Conservation (phyloP, 2,797 vertebrate species). For the Sebastolobus altivelis region DNA sequence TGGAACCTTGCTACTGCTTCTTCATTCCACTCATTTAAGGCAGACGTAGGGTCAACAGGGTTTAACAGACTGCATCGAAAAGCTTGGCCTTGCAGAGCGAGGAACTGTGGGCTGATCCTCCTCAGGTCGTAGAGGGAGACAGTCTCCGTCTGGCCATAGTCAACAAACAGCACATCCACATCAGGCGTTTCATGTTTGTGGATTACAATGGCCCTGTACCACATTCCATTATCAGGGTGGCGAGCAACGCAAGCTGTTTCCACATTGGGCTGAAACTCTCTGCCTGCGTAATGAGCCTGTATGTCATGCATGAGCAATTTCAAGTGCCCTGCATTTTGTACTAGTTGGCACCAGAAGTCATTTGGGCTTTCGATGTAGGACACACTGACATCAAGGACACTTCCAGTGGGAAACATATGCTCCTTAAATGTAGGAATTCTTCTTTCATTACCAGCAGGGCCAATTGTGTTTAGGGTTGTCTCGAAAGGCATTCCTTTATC, state of each 20-base stretch:
- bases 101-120: conserved; percentile 84
- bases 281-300: conserved; percentile 86
- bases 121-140: conserved; percentile 86
- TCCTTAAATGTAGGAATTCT: conserved; percentile 74
- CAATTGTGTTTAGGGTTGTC: conserved; percentile 9
- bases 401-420: conserved; percentile 90
- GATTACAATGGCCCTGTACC: conserved; percentile 92
- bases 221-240: conserved; percentile 85
- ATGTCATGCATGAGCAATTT: conserved; percentile 89
- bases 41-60: conserved; percentile 83
- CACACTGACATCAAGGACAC: conserved; percentile 89
- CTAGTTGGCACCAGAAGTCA: conserved; percentile 94
- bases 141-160: conserved; percentile 89
- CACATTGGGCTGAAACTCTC: conserved; percentile 74
- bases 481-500: conserved; percentile 28
- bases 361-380: conserved; percentile 88
- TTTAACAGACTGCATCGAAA: conserved; percentile 96
- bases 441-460: conserved; percentile 34
- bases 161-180: conserved; percentile 90
- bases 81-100: conserved; percentile 89
- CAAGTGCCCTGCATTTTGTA: conserved; percentile 77
- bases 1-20: conserved; percentile 83
- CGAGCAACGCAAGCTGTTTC: conserved; percentile 88
- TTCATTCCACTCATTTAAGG: conserved; percentile 87
- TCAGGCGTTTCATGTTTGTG: conserved; percentile 71